A percentile compares a stretch with the other conserved stretches of the same genome.
Conservation (phyloP, 2,888 invertebrate genomes). For the Thera britannica region DNA sequence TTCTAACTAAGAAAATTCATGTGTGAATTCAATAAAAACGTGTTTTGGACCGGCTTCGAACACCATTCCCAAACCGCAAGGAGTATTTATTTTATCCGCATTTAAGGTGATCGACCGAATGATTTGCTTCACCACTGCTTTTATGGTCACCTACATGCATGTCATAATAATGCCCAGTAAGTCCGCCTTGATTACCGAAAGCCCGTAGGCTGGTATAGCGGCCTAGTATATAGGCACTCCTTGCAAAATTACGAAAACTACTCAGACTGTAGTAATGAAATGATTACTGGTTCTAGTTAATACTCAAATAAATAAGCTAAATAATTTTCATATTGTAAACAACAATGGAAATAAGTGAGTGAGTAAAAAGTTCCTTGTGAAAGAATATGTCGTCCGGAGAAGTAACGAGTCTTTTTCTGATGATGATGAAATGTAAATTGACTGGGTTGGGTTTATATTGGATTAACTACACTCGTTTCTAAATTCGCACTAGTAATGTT, state of each 20-base stretch:
- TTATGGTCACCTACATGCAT: constrained; percentile 20
- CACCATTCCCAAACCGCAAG: constrained; percentile 7
- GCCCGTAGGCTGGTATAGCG: constrained; percentile 20
- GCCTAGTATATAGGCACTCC: constrained; percentile 33
- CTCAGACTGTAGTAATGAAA: not conserved
- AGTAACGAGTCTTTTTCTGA: too few relatives aligned
- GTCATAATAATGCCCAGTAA: constrained; percentile 18
- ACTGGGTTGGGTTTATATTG: too few relatives aligned
- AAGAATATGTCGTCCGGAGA: too few relatives aligned
- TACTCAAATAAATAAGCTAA: too few relatives aligned
- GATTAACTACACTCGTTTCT: too few relatives aligned
- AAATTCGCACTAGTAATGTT: too few relatives aligned
- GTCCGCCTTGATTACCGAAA: constrained; percentile 26
- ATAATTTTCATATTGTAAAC: too few relatives aligned
- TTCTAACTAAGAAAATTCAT: too few relatives aligned
- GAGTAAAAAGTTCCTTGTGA: too few relatives aligned
- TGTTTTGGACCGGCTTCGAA: not conserved
- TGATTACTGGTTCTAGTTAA: too few relatives aligned
- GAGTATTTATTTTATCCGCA: constrained; percentile 14
- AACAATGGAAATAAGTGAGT: too few relatives aligned
- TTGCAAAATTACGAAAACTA: constrained; percentile 20
- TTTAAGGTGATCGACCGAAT: constrained; percentile 46
- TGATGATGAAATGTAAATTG: too few relatives aligned
- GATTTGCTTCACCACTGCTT: constrained; percentile 38
- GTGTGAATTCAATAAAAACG: not conserved